Evolutionary conservation across 1,140 invertebrate genomes (phyloP).

Genomic region (Drosophila pectinifera): DNA sequence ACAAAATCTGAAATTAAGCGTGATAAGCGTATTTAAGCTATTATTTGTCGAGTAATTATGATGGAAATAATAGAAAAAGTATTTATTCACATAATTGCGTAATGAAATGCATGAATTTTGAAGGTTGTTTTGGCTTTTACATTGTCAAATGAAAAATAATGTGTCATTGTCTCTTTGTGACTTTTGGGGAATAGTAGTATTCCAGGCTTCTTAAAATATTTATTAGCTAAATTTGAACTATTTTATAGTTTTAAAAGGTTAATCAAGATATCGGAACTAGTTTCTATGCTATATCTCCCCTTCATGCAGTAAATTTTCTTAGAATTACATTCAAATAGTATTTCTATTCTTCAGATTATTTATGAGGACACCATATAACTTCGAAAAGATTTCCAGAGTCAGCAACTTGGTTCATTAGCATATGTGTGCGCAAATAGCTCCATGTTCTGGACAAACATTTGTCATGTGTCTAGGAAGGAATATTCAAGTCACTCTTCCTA

Average conservation of each 20-base stretch:
- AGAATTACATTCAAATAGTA: background rate
- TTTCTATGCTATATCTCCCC: background rate
- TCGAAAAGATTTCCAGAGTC: background rate
- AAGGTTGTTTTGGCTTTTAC: slow-evolving; percentile 9
- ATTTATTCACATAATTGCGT: slow-evolving; percentile 13
- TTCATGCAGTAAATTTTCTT: background rate
- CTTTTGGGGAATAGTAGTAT: too few species aligned
- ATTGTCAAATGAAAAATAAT: slow-evolving; percentile 13
- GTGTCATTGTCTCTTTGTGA: background rate
- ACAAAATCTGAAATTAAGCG: slow-evolving; percentile 38
- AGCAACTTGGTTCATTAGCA: slow-evolving; percentile 34
- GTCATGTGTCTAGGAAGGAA: slow-evolving; percentile 40
- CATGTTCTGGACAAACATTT: slow-evolving; percentile 46
- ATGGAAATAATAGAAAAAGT: slow-evolving; percentile 24
- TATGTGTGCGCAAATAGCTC: slow-evolving; percentile 17
- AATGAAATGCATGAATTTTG: slow-evolving; percentile 21
- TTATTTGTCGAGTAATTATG: slow-evolving; percentile 40
- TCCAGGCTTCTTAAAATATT: background rate
- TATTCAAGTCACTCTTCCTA: slow-evolving; percentile 35
- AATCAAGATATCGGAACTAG: background rate
- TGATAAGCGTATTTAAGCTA: slow-evolving; percentile 41
- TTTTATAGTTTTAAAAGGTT: background rate
- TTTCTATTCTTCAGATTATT: background rate
- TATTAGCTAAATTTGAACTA: background rate
- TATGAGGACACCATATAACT: background rate